Base-by-base conservation (phyloP, 2,113 vertebrate species). In the Phoenicopterus ruber region DNA sequence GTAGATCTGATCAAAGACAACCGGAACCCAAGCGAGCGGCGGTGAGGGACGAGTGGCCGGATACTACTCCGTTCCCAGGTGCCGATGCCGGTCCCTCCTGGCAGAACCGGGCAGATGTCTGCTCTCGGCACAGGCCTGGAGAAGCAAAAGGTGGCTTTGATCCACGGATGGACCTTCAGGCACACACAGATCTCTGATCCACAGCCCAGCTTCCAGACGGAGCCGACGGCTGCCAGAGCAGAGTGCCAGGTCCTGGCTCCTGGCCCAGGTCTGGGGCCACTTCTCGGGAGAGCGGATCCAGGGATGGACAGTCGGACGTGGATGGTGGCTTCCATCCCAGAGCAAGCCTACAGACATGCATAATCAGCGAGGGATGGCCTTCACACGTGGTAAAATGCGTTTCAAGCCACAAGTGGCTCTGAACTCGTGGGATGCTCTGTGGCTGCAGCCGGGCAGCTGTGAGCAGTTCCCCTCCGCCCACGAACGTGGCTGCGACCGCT, bases 221-320 rank as follows among this genome's bases (percentile, higher is more conserved):
- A 36, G 73, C 52, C 4, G 10, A 11, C 0, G 52, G 44, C 66
- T 46, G 44, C 52, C 6, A 74, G 34, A 59, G 40, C 82, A 9
- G 49, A 8, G 52, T 17, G 59, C 90, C 50, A 40, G 69, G 40
- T 25, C 61, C 46, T 73, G 89, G 67, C 82, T 74, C 13, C 29
- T 22, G 34, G 29, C 59, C 82, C 3, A 1, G 61, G 8, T 34
- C 31, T 34, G 55, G 40, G 77, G 69, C 55, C 9, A 0, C 47
- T 50, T 74, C 55, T 34, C 28, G 16, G 29, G 57, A 50, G 26
- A 2, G 1, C 4, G 50, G 79, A 40, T 54, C 29, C 12, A 7
- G 65, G 59, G 74, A 8, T 0, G 13, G 49, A 3, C 6, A 11
- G n/a, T 10, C 0, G 1, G 83, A 5, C 22, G 0, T 0, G 28